These are phyloP conservation scores for Molothrus ater DNA, from an alignment of 2,797 vertebrate species.

Conservation along the genomic window DNA sequence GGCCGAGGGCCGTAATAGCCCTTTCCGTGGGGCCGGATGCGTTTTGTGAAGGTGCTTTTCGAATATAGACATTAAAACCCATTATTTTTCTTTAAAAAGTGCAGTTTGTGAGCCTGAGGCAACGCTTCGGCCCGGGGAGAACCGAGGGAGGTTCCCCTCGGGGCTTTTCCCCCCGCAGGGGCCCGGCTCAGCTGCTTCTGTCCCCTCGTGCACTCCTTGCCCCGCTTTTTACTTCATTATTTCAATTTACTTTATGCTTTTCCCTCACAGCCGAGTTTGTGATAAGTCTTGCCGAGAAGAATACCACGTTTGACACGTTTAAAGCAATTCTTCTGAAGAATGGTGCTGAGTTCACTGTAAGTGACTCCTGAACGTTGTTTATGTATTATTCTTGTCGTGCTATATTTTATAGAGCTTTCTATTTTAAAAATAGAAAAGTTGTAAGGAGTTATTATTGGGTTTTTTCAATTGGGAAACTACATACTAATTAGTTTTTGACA, in stretches of 20 bases:
- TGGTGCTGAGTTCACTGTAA: constrained; percentile 97
- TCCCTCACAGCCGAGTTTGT: constrained; percentile 89
- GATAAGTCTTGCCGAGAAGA: constrained; percentile 91
- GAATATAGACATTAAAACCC: rapidly evolving
- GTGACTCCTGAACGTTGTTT: not conserved
- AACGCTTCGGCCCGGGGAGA: rapidly evolving
- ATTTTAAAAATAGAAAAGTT: not conserved
- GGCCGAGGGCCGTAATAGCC: rapidly evolving
- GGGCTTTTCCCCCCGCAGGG: not conserved
- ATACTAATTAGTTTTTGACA: not conserved
- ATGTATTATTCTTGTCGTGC: rapidly evolving
- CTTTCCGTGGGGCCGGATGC: rapidly evolving
- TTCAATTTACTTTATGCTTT: rapidly evolving
- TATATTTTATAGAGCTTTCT: not conserved
- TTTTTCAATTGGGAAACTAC: not conserved
- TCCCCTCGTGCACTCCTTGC: rapidly evolving
- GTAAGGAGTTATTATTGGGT: not conserved
- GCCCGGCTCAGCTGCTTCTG: not conserved
- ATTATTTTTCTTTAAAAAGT: rapidly evolving
- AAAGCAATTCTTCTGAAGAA: constrained; percentile 89
- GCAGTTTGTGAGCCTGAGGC: rapidly evolving
- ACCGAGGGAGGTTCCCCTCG: no score
- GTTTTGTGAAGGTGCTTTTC: not conserved
- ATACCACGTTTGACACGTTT: constrained; percentile 87
- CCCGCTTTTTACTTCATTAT: not conserved